Percentiles rank a stretch among this genome's conserved stretches.
Conservation (phyloP, 2,113 vertebrate species). For the Nannospalax galili region DNA sequence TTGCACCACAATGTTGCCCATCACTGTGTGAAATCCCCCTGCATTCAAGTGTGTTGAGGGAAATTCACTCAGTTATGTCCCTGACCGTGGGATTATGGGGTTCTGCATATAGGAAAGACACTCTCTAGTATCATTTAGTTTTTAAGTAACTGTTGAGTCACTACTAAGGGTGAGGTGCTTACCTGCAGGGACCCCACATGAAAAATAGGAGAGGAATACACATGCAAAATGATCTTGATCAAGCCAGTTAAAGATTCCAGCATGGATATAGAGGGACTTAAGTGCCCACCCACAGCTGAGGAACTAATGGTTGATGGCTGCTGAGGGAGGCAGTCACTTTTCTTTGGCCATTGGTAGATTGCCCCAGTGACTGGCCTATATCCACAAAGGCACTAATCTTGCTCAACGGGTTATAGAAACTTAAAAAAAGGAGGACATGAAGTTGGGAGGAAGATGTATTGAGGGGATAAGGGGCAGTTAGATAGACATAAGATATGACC, state of each 20-base stretch:
- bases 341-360: too few species aligned
- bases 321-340: background rate
- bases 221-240: background rate
- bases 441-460: background rate
- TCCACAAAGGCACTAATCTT: too few species aligned
- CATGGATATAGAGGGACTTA: background rate
- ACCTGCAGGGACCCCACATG: background rate
- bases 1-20: fast-evolving
- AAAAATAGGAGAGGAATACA: background rate
- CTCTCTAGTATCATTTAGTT: background rate
- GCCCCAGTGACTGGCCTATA: too few species aligned
- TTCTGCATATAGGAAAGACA: background rate
- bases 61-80: fast-evolving
- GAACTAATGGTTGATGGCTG: background rate
- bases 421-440: background rate
- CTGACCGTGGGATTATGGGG: background rate
- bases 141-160: too few species aligned
- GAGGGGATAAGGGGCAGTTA: too few species aligned
- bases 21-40: background rate
- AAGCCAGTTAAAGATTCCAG: background rate
- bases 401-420: background rate
- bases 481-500: too few species aligned
- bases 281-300: too few species aligned
- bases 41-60: fast-evolving
- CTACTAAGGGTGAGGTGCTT: background rate